Percentiles rank a stretch among this genome's conserved stretches.
These are phyloP conservation scores for Agrochola macilenta DNA, from an alignment of 2,888 invertebrate species.

Conservation along the genomic window DNA sequence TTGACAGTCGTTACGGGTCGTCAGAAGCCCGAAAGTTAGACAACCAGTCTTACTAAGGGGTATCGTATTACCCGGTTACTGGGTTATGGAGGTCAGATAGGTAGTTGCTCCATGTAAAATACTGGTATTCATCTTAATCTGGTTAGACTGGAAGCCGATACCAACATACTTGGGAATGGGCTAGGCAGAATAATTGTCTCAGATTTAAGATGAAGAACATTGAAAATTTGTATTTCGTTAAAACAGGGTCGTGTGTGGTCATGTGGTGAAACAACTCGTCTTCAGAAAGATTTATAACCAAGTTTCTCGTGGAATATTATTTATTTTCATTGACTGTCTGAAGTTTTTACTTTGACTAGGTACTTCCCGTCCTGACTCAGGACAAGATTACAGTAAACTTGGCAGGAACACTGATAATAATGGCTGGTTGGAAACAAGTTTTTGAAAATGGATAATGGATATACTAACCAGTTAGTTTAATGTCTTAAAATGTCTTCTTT, in stretches of 20 bases:
- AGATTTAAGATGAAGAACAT: neutral
- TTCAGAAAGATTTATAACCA: neutral
- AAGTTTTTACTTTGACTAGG: no score
- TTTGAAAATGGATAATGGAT: neutral
- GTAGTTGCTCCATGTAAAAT: no score
- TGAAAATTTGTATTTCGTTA: neutral
- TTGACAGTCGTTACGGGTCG: no score
- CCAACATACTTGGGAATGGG: no score
- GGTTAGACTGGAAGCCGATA: no score
- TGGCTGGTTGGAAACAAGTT: neutral
- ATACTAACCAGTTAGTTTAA: neutral
- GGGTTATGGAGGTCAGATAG: no score
- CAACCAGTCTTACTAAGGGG: no score
- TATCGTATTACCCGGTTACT: no score
- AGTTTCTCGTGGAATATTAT: neutral
- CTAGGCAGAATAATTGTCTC: neutral
- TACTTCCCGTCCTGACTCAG: neutral
- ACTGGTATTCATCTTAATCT: no score
- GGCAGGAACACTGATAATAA: neutral
- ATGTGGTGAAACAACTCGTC: neutral
- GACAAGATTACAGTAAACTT: neutral
- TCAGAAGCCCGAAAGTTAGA: no score
- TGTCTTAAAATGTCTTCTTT: neutral
- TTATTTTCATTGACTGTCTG: neutral
- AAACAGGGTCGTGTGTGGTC: neutral